phyloP scores from a whole-genome alignment of 1,140 invertebrate species.

The Lysiphlebus fabarum region DNA sequence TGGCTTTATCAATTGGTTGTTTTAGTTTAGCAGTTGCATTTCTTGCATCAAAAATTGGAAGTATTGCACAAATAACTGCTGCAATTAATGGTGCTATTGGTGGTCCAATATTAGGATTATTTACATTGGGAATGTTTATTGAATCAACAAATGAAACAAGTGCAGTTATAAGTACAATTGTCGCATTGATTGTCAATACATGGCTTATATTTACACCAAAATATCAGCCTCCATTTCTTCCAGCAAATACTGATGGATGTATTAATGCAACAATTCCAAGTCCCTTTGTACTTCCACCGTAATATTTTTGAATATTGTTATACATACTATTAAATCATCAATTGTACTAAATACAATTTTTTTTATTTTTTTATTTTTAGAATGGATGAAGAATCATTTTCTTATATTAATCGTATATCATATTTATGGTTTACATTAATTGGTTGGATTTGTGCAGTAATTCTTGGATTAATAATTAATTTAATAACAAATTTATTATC shows the following conservation, averaged over 20 bases:
- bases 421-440: slow-evolving; percentile 22
- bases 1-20: slow-evolving; percentile 68
- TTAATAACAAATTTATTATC: slow-evolving; percentile 10
- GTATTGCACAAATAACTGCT: slow-evolving; percentile 69
- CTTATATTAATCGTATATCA: slow-evolving; percentile 21
- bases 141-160: slow-evolving; percentile 68
- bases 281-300: neutral
- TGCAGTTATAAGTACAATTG: slow-evolving; percentile 66
- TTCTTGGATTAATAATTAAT: slow-evolving; percentile 18
- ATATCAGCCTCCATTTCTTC: slow-evolving; percentile 58
- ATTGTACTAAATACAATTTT: too few species aligned
- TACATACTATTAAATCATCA: too few species aligned
- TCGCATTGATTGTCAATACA: slow-evolving; percentile 66
- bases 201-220: slow-evolving; percentile 85
- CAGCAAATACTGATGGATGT: slow-evolving; percentile 61
- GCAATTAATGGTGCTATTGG: slow-evolving; percentile 77
- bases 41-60: slow-evolving; percentile 67
- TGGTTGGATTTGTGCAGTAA: slow-evolving; percentile 16
- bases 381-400: slow-evolving; percentile 26
- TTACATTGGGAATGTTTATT: slow-evolving; percentile 74
- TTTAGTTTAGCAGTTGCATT: slow-evolving; percentile 71
- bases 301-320: too few species aligned
- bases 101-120: slow-evolving; percentile 75
- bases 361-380: slow-evolving; percentile 23
- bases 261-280: slow-evolving; percentile 28